Base-by-base conservation (phyloP, 1,140 invertebrate genomes). In the Plectrocnemia conspersa region DNA sequence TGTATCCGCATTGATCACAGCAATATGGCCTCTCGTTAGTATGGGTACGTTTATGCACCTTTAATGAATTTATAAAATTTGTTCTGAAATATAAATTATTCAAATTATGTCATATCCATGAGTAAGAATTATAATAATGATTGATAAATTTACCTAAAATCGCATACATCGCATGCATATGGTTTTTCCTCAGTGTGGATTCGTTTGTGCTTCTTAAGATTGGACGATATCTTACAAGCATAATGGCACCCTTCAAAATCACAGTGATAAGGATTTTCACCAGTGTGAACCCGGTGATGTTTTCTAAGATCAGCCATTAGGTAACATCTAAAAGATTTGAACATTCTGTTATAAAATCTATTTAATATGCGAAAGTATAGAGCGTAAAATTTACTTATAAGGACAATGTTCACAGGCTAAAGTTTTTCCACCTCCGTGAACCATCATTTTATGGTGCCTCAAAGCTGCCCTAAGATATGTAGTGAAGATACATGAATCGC, bases 101-200 rank as follows among this genome's bases (percentile, higher is more conserved):
- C n/a, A 40, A 16, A 40, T 40, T 40, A 1, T 15, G 23, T 25
- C 13, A 13, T 35, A 35, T 4, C 3, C 11, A 4, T 35, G n/a
- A 11, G 16, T 13, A 4, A 11, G 16, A 35, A 19, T n/a, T 19
- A 24, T 15, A 13, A 3, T 15, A 45, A 6, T 45, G 11, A 21
- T 16, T 40, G 5, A 19, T 29, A 11, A 59, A 18, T 2, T 15
- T 50, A 65, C 56, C 71, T 68, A 63, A 76, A 76, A 33, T 68
- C 74, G 65, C 89, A 93, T 57, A 84, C 78, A 35, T 84, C 79
- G 68, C 89, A 92, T 29, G 79, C 71, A 61, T 79, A 84, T 6
- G 79, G 72, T 64, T 75, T 73, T 68, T 81, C 77, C 65, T 78
- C 66, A 47, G 83, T 72, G 76, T 82, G 77, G 77, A 85, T 69